Evolutionary conservation across 2,797 vertebrate species (phyloP).

Genomic region (Margarornis squamiger): DNA sequence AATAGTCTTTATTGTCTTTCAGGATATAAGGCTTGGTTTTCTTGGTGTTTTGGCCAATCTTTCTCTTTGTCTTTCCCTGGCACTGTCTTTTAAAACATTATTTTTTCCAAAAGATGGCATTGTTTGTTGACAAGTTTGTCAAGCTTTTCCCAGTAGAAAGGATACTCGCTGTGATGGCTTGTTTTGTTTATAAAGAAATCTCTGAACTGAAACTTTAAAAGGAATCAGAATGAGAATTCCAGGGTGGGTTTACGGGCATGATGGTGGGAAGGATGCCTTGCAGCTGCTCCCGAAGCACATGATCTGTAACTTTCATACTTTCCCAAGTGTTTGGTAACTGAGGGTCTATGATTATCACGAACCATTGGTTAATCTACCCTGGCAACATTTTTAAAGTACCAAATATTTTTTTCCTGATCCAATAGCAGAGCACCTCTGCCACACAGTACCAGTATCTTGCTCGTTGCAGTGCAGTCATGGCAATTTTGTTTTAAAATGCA

Average conservation of each 20-base stretch:
- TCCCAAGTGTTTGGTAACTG: background rate
- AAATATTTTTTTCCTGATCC: background rate
- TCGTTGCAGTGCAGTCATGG: accelerated
- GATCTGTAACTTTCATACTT: background rate
- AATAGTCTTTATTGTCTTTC: background rate
- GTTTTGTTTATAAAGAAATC: background rate
- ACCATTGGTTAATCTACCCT: background rate
- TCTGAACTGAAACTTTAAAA: constrained; percentile 18
- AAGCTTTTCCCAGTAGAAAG: background rate
- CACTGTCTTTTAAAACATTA: background rate
- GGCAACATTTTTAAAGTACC: background rate
- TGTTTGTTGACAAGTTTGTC: background rate
- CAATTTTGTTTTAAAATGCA: background rate
- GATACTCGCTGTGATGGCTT: background rate
- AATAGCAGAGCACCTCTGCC: accelerated
- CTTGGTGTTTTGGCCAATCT: background rate
- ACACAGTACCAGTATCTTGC: background rate
- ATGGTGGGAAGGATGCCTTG: background rate
- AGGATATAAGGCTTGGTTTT: background rate
- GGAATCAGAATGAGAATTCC: background rate
- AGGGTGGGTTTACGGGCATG: background rate
- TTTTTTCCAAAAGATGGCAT: background rate
- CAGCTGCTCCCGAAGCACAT: background rate
- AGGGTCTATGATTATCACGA: background rate
- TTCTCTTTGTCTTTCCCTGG: background rate